These are phyloP conservation scores for Apis cerana DNA, from an alignment of 1,140 invertebrate species.

Conservation along the genomic window DNA sequence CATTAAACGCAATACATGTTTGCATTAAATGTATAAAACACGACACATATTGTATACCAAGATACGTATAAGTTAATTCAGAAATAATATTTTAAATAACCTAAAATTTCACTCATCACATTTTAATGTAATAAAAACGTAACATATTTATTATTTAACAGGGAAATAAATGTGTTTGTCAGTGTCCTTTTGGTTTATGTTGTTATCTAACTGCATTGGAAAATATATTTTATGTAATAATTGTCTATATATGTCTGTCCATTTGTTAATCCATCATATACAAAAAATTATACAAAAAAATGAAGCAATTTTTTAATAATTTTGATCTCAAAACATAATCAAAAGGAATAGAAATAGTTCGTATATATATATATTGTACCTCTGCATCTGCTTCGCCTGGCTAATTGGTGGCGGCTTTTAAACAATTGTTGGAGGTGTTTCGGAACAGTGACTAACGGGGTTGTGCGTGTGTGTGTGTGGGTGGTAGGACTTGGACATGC, in stretches of 20 bases:
- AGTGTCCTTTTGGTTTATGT: neutral
- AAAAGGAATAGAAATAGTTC: conserved; percentile 1
- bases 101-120: neutral
- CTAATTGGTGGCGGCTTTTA: conserved; percentile 56
- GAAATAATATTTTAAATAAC: neutral
- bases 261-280: too few relatives aligned
- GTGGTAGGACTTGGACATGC: conserved; percentile 93
- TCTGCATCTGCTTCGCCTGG: conserved; percentile 54
- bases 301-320: too few relatives aligned
- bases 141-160: neutral
- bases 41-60: neutral
- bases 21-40: neutral
- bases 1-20: conserved; percentile 55
- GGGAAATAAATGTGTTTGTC: neutral
- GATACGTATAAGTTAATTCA: neutral
- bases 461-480: conserved; percentile 76
- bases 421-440: conserved; percentile 62
- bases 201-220: neutral
- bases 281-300: too few relatives aligned
- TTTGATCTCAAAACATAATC: too few relatives aligned
- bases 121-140: too few relatives aligned
- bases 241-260: too few relatives aligned
- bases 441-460: conserved; percentile 74
- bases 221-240: too few relatives aligned
- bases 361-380: conserved; percentile 14